phyloP scores from a whole-genome alignment of 2,888 invertebrate genomes.

The Stenoptilia bipunctidactyla region DNA sequence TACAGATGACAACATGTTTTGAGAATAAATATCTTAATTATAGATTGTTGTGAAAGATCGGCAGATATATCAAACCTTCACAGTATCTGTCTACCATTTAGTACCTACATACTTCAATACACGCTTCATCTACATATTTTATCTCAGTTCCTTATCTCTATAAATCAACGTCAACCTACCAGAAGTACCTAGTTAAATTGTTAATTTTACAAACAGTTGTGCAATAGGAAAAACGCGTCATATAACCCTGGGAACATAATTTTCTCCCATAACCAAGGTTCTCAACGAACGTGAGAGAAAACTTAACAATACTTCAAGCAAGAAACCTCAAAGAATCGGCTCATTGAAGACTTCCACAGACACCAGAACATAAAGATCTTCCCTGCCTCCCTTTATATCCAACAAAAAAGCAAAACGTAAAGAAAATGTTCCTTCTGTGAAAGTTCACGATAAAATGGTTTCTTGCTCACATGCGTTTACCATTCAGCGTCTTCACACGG shows the following conservation, averaged over 20 bases:
- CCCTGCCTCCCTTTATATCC: constrained; percentile 21
- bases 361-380: constrained; percentile 30
- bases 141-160: too few species aligned
- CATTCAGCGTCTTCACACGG: constrained; percentile 67
- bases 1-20: too few species aligned
- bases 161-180: too few species aligned
- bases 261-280: constrained; percentile 18
- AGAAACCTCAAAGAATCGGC: constrained; percentile 38
- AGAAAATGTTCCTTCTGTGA: constrained; percentile 11
- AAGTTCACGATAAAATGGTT: constrained; percentile 23
- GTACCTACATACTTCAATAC: too few species aligned
- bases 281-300: constrained; percentile 47
- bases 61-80: too few species aligned
- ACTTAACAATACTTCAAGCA: constrained; percentile 34
- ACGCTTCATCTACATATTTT: too few species aligned
- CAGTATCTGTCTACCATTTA: too few species aligned
- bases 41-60: too few species aligned
- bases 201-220: neutral
- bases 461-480: constrained; percentile 48
- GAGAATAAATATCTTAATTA: too few species aligned
- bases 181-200: too few species aligned
- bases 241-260: constrained; percentile 7
- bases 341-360: constrained; percentile 47
- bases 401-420: neutral
- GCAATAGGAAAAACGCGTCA: neutral